Conservation (phyloP, 2,888 invertebrate genomes). For the Hirtodrosophila alboralis region DNA sequence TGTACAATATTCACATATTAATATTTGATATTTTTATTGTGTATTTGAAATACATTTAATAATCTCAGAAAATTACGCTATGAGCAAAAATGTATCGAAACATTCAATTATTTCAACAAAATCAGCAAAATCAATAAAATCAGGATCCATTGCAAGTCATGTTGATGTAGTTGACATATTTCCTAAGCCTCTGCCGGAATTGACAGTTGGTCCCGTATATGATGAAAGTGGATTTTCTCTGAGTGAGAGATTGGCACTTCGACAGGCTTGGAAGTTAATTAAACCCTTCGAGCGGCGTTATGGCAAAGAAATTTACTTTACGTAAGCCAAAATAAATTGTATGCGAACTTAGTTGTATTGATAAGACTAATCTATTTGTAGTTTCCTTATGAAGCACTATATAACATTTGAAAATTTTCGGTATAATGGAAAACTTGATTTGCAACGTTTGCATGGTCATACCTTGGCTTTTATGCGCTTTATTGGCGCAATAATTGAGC, state of each 20-base stretch:
- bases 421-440: slow-evolving; percentile 41
- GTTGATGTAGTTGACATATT: slow-evolving; percentile 19
- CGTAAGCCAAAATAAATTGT: slow-evolving; percentile 23
- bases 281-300: slow-evolving; percentile 44
- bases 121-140: slow-evolving; percentile 4
- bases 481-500: slow-evolving; percentile 66
- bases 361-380: slow-evolving; percentile 11
- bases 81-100: slow-evolving; percentile 6
- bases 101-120: slow-evolving; percentile 18
- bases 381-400: slow-evolving; percentile 65
- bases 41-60: slow-evolving; percentile 3
- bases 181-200: slow-evolving; percentile 77
- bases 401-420: slow-evolving; percentile 63
- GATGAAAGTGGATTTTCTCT: slow-evolving; percentile 67
- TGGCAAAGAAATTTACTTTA: slow-evolving; percentile 50
- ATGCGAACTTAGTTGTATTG: background rate
- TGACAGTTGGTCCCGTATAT: slow-evolving; percentile 35
- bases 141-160: background rate
- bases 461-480: slow-evolving; percentile 50
- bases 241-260: slow-evolving; percentile 59
- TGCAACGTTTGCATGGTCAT: slow-evolving; percentile 63
- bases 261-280: slow-evolving; percentile 65
- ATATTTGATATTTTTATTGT: background rate
- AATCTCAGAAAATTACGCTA: slow-evolving; percentile 6
- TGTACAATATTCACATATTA: background rate